Percentiles rank a stretch among this genome's conserved stretches.
Evolutionary conservation across 2,888 invertebrate species (phyloP).

Genomic region (Odontothrips loti): DNA sequence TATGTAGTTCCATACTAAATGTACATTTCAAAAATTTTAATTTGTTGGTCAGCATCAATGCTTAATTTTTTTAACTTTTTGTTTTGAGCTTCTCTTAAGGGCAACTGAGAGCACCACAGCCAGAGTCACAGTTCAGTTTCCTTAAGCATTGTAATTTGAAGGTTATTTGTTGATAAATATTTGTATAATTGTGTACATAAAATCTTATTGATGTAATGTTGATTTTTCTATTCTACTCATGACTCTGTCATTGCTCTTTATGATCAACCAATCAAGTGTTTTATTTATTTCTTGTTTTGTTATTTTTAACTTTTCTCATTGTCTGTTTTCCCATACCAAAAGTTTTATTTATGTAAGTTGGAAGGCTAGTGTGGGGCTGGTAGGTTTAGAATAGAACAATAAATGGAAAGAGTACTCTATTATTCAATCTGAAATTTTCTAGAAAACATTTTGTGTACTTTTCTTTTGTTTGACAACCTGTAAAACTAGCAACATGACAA

Average conservation of each 20-base stretch:
- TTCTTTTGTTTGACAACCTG: no score
- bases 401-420: neutral
- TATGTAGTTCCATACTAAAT: neutral
- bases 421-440: neutral
- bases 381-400: neutral
- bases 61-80: neutral
- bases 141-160: neutral
- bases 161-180: neutral
- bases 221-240: neutral
- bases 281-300: slow-evolving; percentile 18
- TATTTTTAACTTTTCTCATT: neutral
- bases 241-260: neutral
- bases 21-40: neutral
- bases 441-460: no score
- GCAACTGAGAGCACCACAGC: neutral
- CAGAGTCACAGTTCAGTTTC: neutral
- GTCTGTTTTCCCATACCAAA: slow-evolving; percentile 9
- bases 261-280: slow-evolving; percentile 7
- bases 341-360: slow-evolving; percentile 19
- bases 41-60: neutral
- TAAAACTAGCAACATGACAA: neutral
- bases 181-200: slow-evolving; percentile 10
- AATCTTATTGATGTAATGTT: neutral
- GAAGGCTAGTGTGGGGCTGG: slow-evolving; percentile 12
- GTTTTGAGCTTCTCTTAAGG: neutral